A percentile compares a stretch with the other conserved stretches of the same genome.
Evolutionary conservation across 2,888 invertebrate species (phyloP).

Genomic region (Heliconius ismenius): DNA sequence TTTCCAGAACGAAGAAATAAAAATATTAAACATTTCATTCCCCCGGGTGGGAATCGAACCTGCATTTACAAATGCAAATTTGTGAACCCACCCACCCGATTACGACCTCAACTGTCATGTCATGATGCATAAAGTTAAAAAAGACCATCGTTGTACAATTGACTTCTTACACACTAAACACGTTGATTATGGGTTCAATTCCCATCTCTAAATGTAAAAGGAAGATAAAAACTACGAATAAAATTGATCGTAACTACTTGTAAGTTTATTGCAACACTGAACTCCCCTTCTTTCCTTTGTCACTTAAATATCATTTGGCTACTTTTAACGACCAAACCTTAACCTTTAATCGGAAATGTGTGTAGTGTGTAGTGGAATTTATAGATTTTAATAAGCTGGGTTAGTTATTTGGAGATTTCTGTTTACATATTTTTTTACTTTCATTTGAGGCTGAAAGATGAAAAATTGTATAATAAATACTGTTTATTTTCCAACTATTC

Average conservation of each 20-base stretch:
- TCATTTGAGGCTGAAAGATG: background rate
- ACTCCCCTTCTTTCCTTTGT: background rate
- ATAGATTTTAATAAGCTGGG: conserved; percentile 11
- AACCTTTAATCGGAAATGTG: conserved; percentile 14
- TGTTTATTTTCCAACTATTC: background rate
- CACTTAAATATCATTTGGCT: conserved; percentile 11
- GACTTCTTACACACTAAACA: background rate
- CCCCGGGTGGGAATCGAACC: background rate
- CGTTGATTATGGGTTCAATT: background rate
- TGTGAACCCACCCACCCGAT: accelerated
- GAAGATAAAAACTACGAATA: background rate
- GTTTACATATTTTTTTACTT: background rate
- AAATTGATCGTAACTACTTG: background rate
- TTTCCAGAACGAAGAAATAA: background rate
- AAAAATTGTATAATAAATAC: background rate
- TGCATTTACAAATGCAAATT: background rate
- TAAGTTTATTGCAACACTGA: conserved; percentile 14
- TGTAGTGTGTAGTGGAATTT: conserved; percentile 14
- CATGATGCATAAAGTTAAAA: no score
- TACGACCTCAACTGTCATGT: no score
- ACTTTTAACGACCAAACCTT: conserved; percentile 22
- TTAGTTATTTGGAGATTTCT: background rate
- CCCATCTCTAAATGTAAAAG: background rate
- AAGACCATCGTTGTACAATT: no score
- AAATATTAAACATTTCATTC: background rate